phyloP scores from a whole-genome alignment of 2,797 vertebrate species.

The Moxostoma hubbsi region DNA sequence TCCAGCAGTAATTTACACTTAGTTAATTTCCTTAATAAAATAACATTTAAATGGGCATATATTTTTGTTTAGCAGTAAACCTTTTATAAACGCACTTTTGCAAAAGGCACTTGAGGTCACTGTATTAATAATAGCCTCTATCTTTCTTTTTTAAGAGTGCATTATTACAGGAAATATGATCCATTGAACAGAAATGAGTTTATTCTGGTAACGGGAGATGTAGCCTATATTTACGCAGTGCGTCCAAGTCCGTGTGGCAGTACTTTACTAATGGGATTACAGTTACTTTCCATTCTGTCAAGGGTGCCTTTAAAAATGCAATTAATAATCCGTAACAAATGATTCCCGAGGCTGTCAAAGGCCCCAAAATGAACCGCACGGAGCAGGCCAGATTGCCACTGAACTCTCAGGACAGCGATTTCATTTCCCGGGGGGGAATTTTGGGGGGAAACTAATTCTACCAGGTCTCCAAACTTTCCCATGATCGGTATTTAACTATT shows the following conservation, averaged over 20 bases:
- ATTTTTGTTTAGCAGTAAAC: too few relatives aligned
- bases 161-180: neutral
- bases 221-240: neutral
- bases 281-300: conserved; percentile 2
- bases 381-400: neutral
- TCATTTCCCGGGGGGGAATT: conserved; percentile 14
- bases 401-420: conserved; percentile 43
- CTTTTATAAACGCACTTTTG: too few relatives aligned
- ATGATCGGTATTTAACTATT: conserved; percentile 56
- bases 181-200: neutral
- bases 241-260: neutral
- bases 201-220: too few relatives aligned
- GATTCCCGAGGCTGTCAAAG: conserved; percentile 30
- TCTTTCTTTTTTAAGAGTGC: too few relatives aligned
- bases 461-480: conserved; percentile 58
- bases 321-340: conserved; percentile 34
- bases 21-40: too few relatives aligned
- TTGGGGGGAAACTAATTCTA: conserved; percentile 37
- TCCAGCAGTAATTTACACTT: too few relatives aligned
- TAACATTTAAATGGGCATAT: too few relatives aligned
- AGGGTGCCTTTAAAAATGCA: conserved; percentile 3
- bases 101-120: too few relatives aligned
- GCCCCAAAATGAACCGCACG: conserved; percentile 7
- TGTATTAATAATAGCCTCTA: too few relatives aligned
- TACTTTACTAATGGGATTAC: neutral